Percentiles rank a stretch among this genome's conserved stretches.
Conservation (phyloP, 2,888 invertebrate species). For the Cybosia mesomella region DNA sequence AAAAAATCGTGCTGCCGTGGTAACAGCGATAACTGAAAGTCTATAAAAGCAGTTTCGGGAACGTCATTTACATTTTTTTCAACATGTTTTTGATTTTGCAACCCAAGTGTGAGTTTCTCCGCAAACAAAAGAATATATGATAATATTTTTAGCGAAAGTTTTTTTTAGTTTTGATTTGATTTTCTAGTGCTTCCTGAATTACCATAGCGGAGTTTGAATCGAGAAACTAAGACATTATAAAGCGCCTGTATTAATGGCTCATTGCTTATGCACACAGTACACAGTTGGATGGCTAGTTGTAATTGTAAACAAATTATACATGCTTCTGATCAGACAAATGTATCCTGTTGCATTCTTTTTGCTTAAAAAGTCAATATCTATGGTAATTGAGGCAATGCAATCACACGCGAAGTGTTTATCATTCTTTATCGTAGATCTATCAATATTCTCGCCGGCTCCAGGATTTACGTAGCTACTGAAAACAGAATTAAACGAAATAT, state of each 20-base stretch:
- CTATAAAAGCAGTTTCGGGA: no score
- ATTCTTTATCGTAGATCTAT: neutral
- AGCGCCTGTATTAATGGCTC: neutral
- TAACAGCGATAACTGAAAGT: no score
- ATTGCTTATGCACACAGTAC: constrained; percentile 6
- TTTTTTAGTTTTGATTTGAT: no score
- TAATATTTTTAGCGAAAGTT: no score
- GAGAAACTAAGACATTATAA: neutral
- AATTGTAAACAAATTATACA: constrained; percentile 40
- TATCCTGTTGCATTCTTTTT: constrained; percentile 15
- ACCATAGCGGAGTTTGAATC: neutral
- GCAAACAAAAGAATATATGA: no score
- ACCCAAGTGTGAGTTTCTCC: no score
- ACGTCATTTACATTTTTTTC: no score
- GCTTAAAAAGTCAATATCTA: constrained; percentile 7
- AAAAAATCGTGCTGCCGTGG: no score
- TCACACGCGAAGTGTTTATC: constrained; percentile 7
- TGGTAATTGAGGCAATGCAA: constrained; percentile 11
- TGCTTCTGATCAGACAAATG: constrained; percentile 11
- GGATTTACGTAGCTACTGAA: neutral
- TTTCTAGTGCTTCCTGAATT: neutral
- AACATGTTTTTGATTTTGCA: no score
- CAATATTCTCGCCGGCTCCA: neutral
- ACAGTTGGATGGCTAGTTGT: constrained; percentile 20
- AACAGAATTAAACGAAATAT: neutral